These are phyloP conservation scores for Drosophila quinaria DNA, from an alignment of 2,888 invertebrate species.

Conservation along the genomic window DNA sequence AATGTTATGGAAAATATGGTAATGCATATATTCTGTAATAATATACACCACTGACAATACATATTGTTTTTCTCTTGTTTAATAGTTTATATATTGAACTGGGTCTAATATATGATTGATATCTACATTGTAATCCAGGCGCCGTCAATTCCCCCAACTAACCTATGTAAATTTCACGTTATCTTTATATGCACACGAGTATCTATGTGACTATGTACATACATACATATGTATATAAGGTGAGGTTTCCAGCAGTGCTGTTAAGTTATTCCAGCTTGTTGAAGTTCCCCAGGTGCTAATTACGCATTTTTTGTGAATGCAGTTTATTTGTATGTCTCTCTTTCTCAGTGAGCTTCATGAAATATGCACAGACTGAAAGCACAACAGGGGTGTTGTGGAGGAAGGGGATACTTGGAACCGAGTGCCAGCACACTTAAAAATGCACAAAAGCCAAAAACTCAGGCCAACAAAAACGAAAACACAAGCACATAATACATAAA, in stretches of 20 bases:
- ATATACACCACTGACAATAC: not conserved
- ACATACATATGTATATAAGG: conserved; percentile 1
- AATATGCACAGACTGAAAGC: conserved; percentile 40
- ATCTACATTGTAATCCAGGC: conserved; percentile 1
- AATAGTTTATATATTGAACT: conserved; percentile 18
- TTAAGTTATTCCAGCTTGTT: conserved; percentile 52
- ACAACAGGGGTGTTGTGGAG: not conserved
- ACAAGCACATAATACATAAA: conserved; percentile 1
- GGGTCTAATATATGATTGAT: conserved; percentile 16
- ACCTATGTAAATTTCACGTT: conserved; percentile 21
- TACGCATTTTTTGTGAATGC: conserved; percentile 64
- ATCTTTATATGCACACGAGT: conserved; percentile 22
- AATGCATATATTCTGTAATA: too few relatives aligned
- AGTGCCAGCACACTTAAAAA: conserved; percentile 22
- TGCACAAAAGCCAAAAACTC: conserved; percentile 31
- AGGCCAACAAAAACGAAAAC: conserved; percentile 8
- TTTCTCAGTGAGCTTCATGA: conserved; percentile 26
- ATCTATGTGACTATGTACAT: not conserved
- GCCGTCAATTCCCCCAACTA: not conserved
- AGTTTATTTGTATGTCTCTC: conserved; percentile 27
- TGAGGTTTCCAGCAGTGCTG: conserved; percentile 11
- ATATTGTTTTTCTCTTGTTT: conserved; percentile 1
- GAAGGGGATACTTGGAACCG: not conserved
- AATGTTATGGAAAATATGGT: too few relatives aligned
- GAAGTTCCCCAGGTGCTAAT: conserved; percentile 66